phyloP scores from a whole-genome alignment of 30 jellyfish, hydroid and myxozoan species.

The Catostylus mosaicus region DNA sequence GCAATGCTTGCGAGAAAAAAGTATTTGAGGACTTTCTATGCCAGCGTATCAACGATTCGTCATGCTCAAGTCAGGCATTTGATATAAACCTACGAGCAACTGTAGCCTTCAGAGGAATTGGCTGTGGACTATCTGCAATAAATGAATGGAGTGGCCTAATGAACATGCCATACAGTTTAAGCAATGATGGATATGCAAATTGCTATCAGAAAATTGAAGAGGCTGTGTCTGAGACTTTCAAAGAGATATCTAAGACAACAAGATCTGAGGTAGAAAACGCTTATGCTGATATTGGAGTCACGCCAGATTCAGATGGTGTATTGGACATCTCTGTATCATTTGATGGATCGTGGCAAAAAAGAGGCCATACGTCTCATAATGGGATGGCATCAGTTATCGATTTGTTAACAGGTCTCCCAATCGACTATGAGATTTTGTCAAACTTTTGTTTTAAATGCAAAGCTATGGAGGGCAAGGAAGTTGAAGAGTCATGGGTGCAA shows the following conservation, averaged over 20 bases:
- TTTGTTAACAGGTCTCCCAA: constrained; percentile 41
- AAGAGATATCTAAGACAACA: background rate
- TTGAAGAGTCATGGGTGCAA: background rate
- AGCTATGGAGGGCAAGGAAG: background rate
- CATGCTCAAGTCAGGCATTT: constrained; percentile 1
- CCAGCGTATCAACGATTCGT: constrained; percentile 24
- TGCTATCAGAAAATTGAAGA: background rate
- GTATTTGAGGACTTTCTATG: background rate
- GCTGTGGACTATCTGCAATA: constrained; percentile 49
- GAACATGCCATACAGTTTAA: constrained; percentile 33
- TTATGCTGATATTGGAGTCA: constrained; percentile 9
- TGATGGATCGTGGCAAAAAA: constrained; percentile 63
- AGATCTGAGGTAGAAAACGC: background rate
- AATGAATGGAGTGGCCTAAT: constrained; percentile 34
- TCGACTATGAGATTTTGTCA: constrained; percentile 37
- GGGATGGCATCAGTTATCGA: constrained; percentile 49
- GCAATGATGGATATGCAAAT: constrained; percentile 7
- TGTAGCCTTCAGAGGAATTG: constrained; percentile 54
- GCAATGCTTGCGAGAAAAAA: background rate
- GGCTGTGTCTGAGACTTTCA: background rate
- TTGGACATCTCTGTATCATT: constrained; percentile 40
- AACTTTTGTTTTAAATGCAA: constrained; percentile 33
- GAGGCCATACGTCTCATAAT: constrained; percentile 41
- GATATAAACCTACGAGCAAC: constrained; percentile 25
- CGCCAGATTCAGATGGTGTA: constrained; percentile 25